Evolutionary conservation across 2,113 vertebrate genomes (phyloP).

Genomic region (Dromiciops gliroides): DNA sequence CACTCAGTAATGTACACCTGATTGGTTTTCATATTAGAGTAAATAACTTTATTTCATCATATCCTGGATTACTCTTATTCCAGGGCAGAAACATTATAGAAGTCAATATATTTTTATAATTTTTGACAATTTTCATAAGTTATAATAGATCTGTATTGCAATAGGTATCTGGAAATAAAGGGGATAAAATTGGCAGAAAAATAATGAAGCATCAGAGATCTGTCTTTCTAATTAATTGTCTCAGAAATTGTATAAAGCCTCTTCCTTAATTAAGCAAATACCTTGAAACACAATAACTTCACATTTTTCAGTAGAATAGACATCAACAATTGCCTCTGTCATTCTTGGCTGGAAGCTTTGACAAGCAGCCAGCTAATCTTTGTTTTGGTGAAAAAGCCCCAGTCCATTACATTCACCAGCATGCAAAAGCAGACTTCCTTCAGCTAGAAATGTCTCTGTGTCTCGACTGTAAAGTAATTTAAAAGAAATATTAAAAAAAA

Average conservation of each 20-base stretch:
- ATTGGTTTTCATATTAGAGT: neutral
- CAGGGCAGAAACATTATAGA: neutral
- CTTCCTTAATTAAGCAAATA: slow-evolving; percentile 53
- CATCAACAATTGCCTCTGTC: slow-evolving; percentile 42
- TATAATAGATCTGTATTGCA: neutral
- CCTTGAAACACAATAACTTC: slow-evolving; percentile 34
- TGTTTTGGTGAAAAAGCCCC: slow-evolving; percentile 37
- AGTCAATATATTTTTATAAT: neutral
- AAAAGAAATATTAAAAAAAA: slow-evolving; percentile 6
- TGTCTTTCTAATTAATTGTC: slow-evolving; percentile 47
- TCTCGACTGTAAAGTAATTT: slow-evolving; percentile 16
- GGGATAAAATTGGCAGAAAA: slow-evolving; percentile 38
- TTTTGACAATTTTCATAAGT: neutral
- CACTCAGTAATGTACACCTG: neutral
- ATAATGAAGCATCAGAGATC: neutral
- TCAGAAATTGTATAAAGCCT: neutral
- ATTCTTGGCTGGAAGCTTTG: slow-evolving; percentile 6
- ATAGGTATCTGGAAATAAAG: slow-evolving; percentile 22
- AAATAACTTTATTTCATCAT: neutral
- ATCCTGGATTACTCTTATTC: slow-evolving; percentile 19
- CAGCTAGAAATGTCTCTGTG: neutral
- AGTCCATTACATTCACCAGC: neutral
- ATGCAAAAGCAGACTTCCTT: slow-evolving; percentile 38
- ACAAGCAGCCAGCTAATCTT: slow-evolving; percentile 42
- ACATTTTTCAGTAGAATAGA: slow-evolving; percentile 61